phyloP scores from a whole-genome alignment of 37 sponge, comb jelly and placozoan species.

The Aplysina aerophoba region DNA sequence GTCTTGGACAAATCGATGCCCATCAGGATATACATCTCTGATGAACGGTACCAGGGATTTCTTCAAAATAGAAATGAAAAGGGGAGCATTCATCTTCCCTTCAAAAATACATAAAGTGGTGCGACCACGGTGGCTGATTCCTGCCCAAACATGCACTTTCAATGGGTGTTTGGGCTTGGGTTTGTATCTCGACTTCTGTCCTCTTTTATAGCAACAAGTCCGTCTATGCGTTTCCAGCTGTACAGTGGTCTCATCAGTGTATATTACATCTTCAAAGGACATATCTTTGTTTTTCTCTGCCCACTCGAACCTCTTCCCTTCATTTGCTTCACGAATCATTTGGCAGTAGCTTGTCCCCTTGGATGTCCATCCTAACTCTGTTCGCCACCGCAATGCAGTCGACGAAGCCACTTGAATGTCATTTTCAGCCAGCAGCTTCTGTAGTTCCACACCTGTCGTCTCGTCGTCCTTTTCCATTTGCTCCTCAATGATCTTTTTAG shows the following conservation, averaged over 20 bases:
- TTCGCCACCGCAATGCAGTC: too few species aligned
- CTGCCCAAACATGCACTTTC: conserved; percentile 23
- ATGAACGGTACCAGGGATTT: conserved; percentile 13
- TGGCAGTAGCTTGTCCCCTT: conserved; percentile 48
- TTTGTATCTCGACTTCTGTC: conserved; percentile 12
- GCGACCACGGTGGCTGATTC: conserved; percentile 13
- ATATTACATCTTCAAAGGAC: conserved; percentile 35
- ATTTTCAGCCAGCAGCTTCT: too few species aligned
- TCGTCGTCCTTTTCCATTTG: too few species aligned
- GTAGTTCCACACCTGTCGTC: too few species aligned
- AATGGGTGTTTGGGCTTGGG: conserved; percentile 28
- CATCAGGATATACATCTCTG: conserved; percentile 24
- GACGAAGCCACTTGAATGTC: too few species aligned
- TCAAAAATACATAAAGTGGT: conserved; percentile 12
- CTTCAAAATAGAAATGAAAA: conserved; percentile 10
- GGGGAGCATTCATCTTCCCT: conserved; percentile 23
- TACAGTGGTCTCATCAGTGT: conserved; percentile 39
- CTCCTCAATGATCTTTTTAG: too few species aligned
- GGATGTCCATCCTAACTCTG: too few species aligned
- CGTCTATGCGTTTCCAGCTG: conserved; percentile 41
- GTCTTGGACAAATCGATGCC: conserved; percentile 30
- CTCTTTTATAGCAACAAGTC: conserved; percentile 14
- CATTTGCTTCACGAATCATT: conserved; percentile 27
- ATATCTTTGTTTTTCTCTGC: conserved; percentile 2
- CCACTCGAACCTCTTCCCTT: conserved; percentile 37